Conservation (phyloP, 2,113 vertebrate genomes). For the Cynocephalus volans region DNA sequence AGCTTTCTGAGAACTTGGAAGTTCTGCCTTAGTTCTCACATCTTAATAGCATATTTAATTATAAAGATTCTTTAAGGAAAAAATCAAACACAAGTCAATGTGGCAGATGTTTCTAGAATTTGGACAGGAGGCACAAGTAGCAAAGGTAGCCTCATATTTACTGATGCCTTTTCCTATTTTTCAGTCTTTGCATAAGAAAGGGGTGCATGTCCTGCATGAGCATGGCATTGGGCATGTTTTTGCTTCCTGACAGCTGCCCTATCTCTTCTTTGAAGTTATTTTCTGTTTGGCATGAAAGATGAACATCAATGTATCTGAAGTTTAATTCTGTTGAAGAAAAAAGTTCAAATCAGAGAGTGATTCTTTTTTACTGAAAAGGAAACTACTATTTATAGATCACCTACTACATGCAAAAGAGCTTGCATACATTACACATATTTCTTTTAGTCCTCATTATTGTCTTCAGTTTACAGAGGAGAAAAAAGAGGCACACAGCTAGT, state of each 20-base stretch:
- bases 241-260: neutral
- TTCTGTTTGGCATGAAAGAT: conserved; percentile 23
- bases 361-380: conserved; percentile 37
- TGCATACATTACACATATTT: neutral
- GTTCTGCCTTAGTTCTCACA: neutral
- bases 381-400: neutral
- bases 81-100: neutral
- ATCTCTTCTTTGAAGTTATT: neutral
- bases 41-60: neutral
- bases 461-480: neutral
- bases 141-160: neutral
- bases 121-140: neutral
- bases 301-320: neutral
- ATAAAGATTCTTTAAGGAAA: neutral
- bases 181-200: neutral
- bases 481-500: neutral
- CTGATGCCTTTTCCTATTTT: neutral
- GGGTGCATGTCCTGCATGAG: neutral
- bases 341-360: neutral
- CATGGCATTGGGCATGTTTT: neutral
- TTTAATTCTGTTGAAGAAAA: conserved; percentile 19
- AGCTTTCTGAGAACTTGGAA: neutral
- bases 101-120: neutral
- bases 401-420: neutral
- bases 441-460: neutral